These are phyloP conservation scores for Zaprionus capensis DNA, from an alignment of 1,140 invertebrate genomes.

Conservation along the genomic window DNA sequence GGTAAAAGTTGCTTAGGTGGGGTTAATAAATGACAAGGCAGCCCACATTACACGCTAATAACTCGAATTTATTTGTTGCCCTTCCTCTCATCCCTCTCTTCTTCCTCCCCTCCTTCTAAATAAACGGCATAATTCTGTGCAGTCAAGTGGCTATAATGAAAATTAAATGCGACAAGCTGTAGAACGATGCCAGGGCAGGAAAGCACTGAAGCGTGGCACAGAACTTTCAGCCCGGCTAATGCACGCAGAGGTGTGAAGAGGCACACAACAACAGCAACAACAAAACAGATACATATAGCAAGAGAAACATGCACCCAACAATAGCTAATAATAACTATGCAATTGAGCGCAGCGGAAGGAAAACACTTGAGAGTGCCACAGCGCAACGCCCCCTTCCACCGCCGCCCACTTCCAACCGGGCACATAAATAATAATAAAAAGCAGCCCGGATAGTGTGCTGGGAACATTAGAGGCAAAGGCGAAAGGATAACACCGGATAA, in stretches of 20 bases:
- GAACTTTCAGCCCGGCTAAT: slow-evolving; percentile 75
- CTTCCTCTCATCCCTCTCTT: not conserved
- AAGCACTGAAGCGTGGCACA: slow-evolving; percentile 61
- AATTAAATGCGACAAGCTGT: slow-evolving; percentile 71
- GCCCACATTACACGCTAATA: slow-evolving; percentile 18
- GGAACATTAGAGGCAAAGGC: slow-evolving; percentile 65
- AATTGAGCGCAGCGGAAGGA: slow-evolving; percentile 67
- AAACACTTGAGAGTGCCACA: slow-evolving; percentile 51
- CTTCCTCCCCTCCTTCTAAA: not conserved
- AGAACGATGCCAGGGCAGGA: slow-evolving; percentile 40
- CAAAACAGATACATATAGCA: slow-evolving; percentile 36
- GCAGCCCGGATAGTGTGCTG: slow-evolving; percentile 18
- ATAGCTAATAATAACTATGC: slow-evolving; percentile 67
- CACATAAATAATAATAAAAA: slow-evolving; percentile 67
- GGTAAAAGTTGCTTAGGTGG: slow-evolving; percentile 11
- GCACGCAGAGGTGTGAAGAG: slow-evolving; percentile 64
- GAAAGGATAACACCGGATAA: slow-evolving; percentile 64
- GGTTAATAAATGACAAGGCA: slow-evolving; percentile 12
- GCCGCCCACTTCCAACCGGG: not conserved
- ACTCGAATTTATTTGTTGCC: slow-evolving; percentile 44
- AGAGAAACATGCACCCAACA: slow-evolving; percentile 34
- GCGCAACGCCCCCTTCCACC: not conserved
- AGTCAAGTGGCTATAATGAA: slow-evolving; percentile 78
- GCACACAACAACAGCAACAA: slow-evolving; percentile 17
- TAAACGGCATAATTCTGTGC: slow-evolving; percentile 51